Conservation (phyloP, 1,140 invertebrate species). For the Brachionus asplanchnoidis region DNA sequence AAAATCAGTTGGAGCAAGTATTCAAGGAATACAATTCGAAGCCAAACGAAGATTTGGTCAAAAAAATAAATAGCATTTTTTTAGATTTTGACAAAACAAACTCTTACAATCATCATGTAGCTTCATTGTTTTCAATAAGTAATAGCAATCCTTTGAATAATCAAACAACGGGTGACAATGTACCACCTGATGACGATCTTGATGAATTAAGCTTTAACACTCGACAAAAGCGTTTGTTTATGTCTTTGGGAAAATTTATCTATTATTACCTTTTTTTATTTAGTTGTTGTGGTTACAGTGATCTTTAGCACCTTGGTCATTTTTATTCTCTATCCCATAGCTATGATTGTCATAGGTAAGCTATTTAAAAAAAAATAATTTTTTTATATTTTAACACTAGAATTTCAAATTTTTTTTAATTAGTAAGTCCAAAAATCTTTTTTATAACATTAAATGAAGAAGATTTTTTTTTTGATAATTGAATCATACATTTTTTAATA, state of each 20-base stretch:
- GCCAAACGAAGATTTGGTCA: neutral
- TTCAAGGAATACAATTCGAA: neutral
- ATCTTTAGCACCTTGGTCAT: neutral
- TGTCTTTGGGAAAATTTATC: neutral
- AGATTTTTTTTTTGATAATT: too few relatives aligned
- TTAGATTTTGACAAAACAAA: neutral
- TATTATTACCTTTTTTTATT: neutral
- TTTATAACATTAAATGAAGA: too few relatives aligned
- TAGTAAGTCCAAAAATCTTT: too few relatives aligned
- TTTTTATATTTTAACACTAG: neutral
- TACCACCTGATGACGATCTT: neutral
- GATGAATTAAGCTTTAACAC: neutral
- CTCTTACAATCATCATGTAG: neutral
- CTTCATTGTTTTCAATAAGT: neutral
- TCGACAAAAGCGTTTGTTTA: neutral
- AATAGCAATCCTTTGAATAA: neutral
- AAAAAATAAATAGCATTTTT: neutral
- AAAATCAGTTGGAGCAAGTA: neutral
- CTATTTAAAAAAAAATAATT: neutral
- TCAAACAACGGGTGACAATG: neutral
- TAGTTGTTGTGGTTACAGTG: neutral
- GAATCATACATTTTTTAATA: too few relatives aligned
- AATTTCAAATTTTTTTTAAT: neutral
- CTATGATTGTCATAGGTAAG: conserved; percentile 40
- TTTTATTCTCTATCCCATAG: conserved; percentile 23